Percentiles rank a stretch among this genome's conserved stretches.
These are phyloP conservation scores for Sarcoramphus papa DNA, from an alignment of 2,797 vertebrate genomes.

Conservation along the genomic window DNA sequence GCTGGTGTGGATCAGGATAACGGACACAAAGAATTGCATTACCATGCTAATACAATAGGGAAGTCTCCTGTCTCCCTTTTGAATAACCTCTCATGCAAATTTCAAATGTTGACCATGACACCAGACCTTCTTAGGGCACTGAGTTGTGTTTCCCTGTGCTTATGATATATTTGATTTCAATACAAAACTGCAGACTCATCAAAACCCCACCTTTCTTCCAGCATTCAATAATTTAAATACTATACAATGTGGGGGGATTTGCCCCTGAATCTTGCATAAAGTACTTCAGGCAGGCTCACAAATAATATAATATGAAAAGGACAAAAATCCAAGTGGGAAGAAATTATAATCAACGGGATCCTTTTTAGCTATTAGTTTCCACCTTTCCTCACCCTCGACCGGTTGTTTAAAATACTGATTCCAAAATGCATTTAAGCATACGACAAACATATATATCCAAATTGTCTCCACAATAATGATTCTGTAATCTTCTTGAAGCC, in stretches of 20 bases:
- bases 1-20: constrained; percentile 14
- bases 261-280: not conserved
- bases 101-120: constrained; percentile 57
- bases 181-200: constrained; percentile 50
- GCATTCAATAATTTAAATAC: constrained; percentile 49
- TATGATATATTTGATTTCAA: constrained; percentile 58
- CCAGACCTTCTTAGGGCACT: constrained; percentile 22
- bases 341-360: not conserved
- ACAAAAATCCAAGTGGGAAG: not conserved
- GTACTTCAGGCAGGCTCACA: not conserved
- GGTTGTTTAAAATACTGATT: not conserved
- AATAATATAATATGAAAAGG: not conserved
- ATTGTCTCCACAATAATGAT: not conserved
- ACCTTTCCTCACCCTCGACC: not conserved
- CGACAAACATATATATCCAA: not conserved
- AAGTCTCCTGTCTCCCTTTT: constrained; percentile 34
- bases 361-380: not conserved
- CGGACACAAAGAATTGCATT: constrained; percentile 51
- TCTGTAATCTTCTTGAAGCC: not conserved
- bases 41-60: constrained; percentile 50
- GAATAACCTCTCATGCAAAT: constrained; percentile 59
- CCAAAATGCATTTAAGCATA: not conserved
- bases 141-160: constrained; percentile 36
- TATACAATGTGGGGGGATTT: not conserved
- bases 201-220: constrained; percentile 28